Base-by-base conservation (phyloP, 2,113 vertebrate genomes). In the Neolamprologus devosi region DNA sequence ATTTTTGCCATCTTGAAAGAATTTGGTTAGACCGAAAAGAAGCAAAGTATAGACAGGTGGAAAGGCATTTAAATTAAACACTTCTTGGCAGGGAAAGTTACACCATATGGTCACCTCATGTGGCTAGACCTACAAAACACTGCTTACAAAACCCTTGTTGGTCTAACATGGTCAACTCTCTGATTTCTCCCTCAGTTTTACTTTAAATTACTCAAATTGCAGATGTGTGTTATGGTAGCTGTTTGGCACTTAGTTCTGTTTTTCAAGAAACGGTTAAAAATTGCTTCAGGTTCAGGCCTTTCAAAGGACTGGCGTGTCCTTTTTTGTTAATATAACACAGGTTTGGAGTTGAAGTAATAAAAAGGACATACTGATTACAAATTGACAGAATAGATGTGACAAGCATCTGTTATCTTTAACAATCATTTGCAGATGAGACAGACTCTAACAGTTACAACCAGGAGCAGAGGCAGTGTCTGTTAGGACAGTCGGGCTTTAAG, bases 401-500 rank as follows among this genome's bases (percentile, higher is more conserved):
- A 63, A 37, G 19, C 49, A 5, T 54, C 53, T 57, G 51, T 23
- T 57, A 21, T 13, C 60, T 12, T 26, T 23, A 23, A 23, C 75
- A 85, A 33, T 42, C 3, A n/a, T 47, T 40, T 49, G 9, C 47
- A 51, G 42, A 87, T 13, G 78, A 65, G 19, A n/a, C 49, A 2
- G 45, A 51, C 65, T 42, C 6, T 3, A 19, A 51, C 28, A 47
- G 75, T 37, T 54, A 17, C 8, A 65, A n/a, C 53, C 58, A 14
- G 37, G 17, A 49, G 6, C 9, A 26, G 68, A 37, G 7, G 78
- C 75, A 11, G 49, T 4, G 79, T 37, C 33, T 55, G 55, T 63
- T 82, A 65, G 85, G 88, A 54, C 80, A 21, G 51, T 82, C 2
- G 91, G 85, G 63, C 92, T 92, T 92, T 91, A 93, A 93, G 87